A percentile compares a stretch with the other conserved stretches of the same genome.
These are phyloP conservation scores for Peromyscus attwateri DNA, from an alignment of 2,797 vertebrate species.

Conservation along the genomic window DNA sequence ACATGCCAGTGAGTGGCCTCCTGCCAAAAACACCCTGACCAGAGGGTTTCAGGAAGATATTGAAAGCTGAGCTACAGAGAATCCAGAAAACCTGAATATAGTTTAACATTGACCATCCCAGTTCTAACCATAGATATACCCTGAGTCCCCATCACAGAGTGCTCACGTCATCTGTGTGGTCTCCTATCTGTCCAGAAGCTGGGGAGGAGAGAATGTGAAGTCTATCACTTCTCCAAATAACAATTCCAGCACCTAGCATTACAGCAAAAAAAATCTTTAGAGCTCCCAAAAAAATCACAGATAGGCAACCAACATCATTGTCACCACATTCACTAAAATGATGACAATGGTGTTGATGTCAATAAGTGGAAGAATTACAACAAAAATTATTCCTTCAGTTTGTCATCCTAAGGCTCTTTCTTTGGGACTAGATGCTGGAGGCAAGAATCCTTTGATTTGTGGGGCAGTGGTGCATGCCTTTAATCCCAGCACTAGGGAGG, in stretches of 20 bases:
- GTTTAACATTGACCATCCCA: neutral
- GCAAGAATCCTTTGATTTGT: neutral
- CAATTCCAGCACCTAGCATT: neutral
- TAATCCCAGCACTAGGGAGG: too few species aligned
- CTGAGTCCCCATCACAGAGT: neutral
- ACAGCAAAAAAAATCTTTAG: neutral
- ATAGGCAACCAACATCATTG: neutral
- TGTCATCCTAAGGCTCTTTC: neutral
- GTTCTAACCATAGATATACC: neutral
- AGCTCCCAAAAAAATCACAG: neutral
- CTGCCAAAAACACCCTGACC: neutral
- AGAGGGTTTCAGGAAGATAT: neutral
- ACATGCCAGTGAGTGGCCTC: fast-evolving
- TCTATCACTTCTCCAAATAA: neutral
- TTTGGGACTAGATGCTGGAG: neutral
- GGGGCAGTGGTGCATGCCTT: too few species aligned
- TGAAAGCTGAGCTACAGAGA: neutral
- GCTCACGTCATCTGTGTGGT: fast-evolving
- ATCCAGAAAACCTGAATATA: neutral
- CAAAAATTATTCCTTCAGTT: neutral
- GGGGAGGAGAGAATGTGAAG: neutral
- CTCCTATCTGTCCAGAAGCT: neutral
- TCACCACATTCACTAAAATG: neutral
- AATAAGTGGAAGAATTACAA: neutral
- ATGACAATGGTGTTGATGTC: neutral